Base-by-base conservation (phyloP, 2,797 vertebrate species). In the Myripristis murdjan region DNA sequence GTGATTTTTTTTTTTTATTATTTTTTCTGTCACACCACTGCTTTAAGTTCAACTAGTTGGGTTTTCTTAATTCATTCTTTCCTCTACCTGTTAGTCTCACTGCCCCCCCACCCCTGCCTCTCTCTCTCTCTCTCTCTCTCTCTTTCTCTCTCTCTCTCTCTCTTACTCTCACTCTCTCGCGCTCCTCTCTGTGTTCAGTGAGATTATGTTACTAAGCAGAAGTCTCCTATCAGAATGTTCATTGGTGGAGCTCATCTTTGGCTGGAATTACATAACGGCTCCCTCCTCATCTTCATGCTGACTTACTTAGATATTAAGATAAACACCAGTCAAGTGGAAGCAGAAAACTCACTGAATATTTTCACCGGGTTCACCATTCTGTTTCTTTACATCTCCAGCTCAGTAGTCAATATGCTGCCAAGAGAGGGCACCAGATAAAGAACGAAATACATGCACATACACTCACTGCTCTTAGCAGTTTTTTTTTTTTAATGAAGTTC, bases 151-250 rank as follows among this genome's bases (percentile, higher is more conserved):
- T 58, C 35, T 73, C 47, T 43, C 54, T 61, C 47, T 57, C 41
- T 65, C 31, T 24, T 44, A 62, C 55, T 62, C 60, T 52, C 43
- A 14, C 64, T 67, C 60, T 68, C 82, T n/a, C 39, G 64, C 63
- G 74, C 72, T 70, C 44, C 66, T 43, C 75, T 74, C 64, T 79
- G 58, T 52, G 52, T 64, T 85, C 67, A 37, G 33, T 64, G 15
- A 48, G 67, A 75, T 77, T 77, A 89, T 92, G 91, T 93, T 93
- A 92, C 91, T 87, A 93, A 91, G 92, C 91, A 94, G 90, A 93
- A 82, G 79, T 91, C 82, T 81, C 58, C 53, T 52, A 62, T 70
- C 81, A 81, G 83, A 81, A 73, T 82, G 80, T 82, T 90, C 85
- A 92, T 93, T 94, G 93, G 93, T 60, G 54, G 87, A 89, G 76